Evolutionary conservation across 2,888 invertebrate species (phyloP), one percentile per base, ranked within the genome.

Genomic region (Cataglyphis albicans): DNA sequence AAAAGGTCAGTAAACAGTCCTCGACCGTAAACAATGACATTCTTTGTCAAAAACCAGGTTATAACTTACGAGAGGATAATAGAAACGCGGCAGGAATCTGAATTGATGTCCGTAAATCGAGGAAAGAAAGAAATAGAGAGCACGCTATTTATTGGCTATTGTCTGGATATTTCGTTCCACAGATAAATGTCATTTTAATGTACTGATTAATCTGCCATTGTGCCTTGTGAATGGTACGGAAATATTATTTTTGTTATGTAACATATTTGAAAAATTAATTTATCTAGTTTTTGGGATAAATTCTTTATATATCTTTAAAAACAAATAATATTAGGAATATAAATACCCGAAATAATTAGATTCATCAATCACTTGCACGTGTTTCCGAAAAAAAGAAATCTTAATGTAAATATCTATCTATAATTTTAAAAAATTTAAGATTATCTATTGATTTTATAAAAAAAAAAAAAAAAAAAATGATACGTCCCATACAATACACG

Each of bases 31-130:
- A 35, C 38, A 18, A 9, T 38, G 57, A 4, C 5, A 57, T 21
- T 38, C 35, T 63, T 61, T 72, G 52, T n/a, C n/a, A 65, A 55
- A 76, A 80, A 74, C 82, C 67, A 67, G 3, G 9, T 55, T 55
- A 21, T 52, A 52, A 52, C 44, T 15, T 48, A 18, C 5, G 2
- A n/a, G n/a, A 52, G n/a, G 7, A 7, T n/a, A n/a, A n/a, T n/a
- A 52, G 18, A n/a, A 52, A 48, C 1, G n/a, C 52, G 7, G 2
- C 5, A 48, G 48, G 6, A n/a, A n/a, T 18, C 18, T 48, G 6
- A 18, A 48, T 18, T 52, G 18, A 48, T 48, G 52, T 7, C 52
- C 52, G 7, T n/a, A 52, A 52, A n/a, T 52, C n/a, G n/a, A n/a
- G 52, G 7, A 52, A 52, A n/a, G n/a, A n/a, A 52, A 52, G 7